Base-by-base conservation (phyloP, 1,140 invertebrate species). In the Riptortus pedestris region DNA sequence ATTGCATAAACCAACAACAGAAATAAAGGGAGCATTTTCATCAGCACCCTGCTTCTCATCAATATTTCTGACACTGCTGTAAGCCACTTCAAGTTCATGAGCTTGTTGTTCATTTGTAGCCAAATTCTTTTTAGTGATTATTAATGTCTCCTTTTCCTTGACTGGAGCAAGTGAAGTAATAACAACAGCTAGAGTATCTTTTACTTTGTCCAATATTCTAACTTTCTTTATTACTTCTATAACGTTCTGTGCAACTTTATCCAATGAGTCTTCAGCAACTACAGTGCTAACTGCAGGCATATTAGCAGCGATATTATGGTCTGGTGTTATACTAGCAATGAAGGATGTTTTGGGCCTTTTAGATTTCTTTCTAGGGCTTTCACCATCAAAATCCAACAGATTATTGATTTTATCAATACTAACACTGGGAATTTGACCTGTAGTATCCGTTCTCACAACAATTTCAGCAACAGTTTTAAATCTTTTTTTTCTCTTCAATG, bases 391-490 rank as follows among this genome's bases (percentile, higher is more conserved):
- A 47, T 47, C 45, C 2, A 24, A 18, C 12, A 55, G 2, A 9
- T 55, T 55, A 24, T 22, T 55, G 3, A 55, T 55, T 27, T 55
- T 55, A 2, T 55, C 51, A 55, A 55, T 55, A 12, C 51, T 55
- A 2, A 55, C 51, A 27, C 24, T 55, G 14, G 51, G 51, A 3
- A 14, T 24, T 55, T 55, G 18, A 24, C 51, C 51, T 1, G 51
- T 11, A 55, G 22, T 22, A 55, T 55, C 51, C 16, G 51, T 55
- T 27, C 51, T 22, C 24, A 55, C 51, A 55, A 55, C 51, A 24
- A 55, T 55, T 55, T 55, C 51, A 55, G 51, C 51, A 27, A 55
- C 51, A 11, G 51, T 55, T 55, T 55, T 55, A 55, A 55, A 55
- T 26, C 51, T 55, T 12, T 55, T 55, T 24, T 26, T 55, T 24